A percentile compares a stretch with the other conserved stretches of the same genome.
Conservation (phyloP, 2,888 invertebrate genomes). For the Leptinotarsa juncta region DNA sequence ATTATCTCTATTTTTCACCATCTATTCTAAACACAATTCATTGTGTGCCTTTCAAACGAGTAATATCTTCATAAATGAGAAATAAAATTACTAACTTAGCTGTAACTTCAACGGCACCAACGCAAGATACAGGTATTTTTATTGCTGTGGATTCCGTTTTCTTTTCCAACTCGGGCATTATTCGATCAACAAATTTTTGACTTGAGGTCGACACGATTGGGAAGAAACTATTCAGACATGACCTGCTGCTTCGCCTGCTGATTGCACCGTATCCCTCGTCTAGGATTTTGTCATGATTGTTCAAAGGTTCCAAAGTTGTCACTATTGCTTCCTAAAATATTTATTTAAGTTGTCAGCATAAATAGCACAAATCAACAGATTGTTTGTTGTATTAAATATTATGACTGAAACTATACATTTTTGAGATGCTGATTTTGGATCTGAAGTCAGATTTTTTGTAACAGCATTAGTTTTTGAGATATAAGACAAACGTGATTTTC, state of each 20-base stretch:
- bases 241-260: constrained; percentile 37
- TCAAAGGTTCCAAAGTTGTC: constrained; percentile 42
- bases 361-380: too few relatives aligned
- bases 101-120: constrained; percentile 46
- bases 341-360: neutral
- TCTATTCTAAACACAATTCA: too few relatives aligned
- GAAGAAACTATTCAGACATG: constrained; percentile 39
- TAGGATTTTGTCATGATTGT: constrained; percentile 41
- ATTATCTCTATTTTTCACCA: too few relatives aligned
- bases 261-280: constrained; percentile 34
- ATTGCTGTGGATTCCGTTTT: constrained; percentile 43
- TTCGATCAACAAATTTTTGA: constrained; percentile 38
- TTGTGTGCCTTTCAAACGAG: too few relatives aligned
- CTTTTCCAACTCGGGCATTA: constrained; percentile 48
- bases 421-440: too few relatives aligned
- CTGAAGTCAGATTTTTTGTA: too few relatives aligned
- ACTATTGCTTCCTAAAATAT: constrained; percentile 43
- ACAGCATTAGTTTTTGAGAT: too few relatives aligned
- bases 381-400: too few relatives aligned
- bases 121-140: constrained; percentile 43
- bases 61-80: too few relatives aligned
- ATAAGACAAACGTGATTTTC: too few relatives aligned
- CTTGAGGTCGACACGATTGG: constrained; percentile 36
- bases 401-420: too few relatives aligned
- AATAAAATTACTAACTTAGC: constrained; percentile 38